Percentiles rank a stretch among this genome's conserved stretches.
Evolutionary conservation across 2,113 vertebrate species (phyloP).

Genomic region (Oncorhynchus nerka): DNA sequence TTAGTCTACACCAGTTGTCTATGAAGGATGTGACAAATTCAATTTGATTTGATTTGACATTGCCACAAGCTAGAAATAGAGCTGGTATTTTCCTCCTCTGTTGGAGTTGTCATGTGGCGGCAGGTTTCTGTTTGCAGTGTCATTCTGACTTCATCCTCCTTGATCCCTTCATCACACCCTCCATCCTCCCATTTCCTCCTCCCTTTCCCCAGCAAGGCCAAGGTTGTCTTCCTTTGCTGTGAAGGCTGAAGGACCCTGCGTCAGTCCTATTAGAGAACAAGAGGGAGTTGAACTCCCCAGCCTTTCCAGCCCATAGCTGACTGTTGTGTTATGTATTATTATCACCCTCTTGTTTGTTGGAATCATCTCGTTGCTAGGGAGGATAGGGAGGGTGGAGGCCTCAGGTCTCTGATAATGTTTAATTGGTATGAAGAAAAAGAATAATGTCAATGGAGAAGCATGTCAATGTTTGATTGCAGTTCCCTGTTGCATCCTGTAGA

Average conservation of each 20-base stretch:
- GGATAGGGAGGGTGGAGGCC: slow-evolving; percentile 34
- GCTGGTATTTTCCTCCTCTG: not conserved
- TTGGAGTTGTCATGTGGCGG: not conserved
- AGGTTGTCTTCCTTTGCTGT: slow-evolving; percentile 39
- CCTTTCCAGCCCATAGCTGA: too few species aligned
- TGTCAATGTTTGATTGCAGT: slow-evolving; percentile 21
- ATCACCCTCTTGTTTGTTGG: slow-evolving; percentile 32
- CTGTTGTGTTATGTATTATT: slow-evolving; percentile 18
- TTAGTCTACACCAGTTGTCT: too few species aligned
- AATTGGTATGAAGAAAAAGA: slow-evolving; percentile 48
- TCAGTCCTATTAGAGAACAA: too few species aligned
- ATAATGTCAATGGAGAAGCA: slow-evolving; percentile 17
- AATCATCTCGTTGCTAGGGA: slow-evolving; percentile 39
- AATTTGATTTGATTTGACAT: not conserved
- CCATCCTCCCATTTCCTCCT: not conserved
- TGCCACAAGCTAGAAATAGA: not conserved
- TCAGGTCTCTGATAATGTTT: slow-evolving; percentile 59
- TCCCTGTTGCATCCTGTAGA: slow-evolving; percentile 29
- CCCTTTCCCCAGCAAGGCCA: slow-evolving; percentile 34
- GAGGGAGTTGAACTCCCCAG: too few species aligned
- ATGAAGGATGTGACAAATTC: too few species aligned
- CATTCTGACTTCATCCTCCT: not conserved
- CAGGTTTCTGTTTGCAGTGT: slow-evolving; percentile 8
- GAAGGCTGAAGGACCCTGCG: not conserved
- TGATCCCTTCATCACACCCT: not conserved